Conservation (phyloP, 2,113 vertebrate species). For the Xiphias gladius region DNA sequence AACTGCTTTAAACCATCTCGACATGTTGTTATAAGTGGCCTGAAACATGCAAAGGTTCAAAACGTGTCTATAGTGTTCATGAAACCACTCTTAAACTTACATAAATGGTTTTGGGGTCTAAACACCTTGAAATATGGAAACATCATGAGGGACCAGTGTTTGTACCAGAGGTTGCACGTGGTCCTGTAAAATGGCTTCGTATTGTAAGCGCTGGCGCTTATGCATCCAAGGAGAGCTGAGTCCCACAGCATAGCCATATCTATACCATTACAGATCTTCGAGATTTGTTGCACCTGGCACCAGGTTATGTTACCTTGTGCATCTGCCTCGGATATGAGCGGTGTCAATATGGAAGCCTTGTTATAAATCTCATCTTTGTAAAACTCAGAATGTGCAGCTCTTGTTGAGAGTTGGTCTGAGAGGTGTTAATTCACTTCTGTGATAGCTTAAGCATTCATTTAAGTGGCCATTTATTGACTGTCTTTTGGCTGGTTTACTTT, state of each 20-base stretch:
- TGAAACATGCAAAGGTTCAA: not conserved
- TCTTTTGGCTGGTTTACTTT: not conserved
- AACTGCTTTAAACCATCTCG: not conserved
- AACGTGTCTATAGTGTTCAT: not conserved
- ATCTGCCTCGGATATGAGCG: not conserved
- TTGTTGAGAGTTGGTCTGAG: not conserved
- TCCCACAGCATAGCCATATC: not conserved
- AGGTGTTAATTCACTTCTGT: not conserved
- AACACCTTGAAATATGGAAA: not conserved
- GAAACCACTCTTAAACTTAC: not conserved
- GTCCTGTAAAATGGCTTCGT: not conserved
- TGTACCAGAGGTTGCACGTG: not conserved
- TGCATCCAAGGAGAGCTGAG: not conserved
- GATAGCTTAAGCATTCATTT: not conserved
- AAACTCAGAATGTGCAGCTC: not conserved
- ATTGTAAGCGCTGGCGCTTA: not conserved
- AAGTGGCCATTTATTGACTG: not conserved
- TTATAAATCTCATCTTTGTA: constrained; percentile 5
- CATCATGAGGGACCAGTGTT: not conserved
- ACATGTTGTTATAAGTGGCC: not conserved
- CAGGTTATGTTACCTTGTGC: not conserved
- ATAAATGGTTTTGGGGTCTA: not conserved
- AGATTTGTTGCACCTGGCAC: not conserved
- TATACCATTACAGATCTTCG: not conserved
- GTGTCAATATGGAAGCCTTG: not conserved